Conservation (phyloP, 2,113 vertebrate genomes). For the Ceyx melanurus region DNA sequence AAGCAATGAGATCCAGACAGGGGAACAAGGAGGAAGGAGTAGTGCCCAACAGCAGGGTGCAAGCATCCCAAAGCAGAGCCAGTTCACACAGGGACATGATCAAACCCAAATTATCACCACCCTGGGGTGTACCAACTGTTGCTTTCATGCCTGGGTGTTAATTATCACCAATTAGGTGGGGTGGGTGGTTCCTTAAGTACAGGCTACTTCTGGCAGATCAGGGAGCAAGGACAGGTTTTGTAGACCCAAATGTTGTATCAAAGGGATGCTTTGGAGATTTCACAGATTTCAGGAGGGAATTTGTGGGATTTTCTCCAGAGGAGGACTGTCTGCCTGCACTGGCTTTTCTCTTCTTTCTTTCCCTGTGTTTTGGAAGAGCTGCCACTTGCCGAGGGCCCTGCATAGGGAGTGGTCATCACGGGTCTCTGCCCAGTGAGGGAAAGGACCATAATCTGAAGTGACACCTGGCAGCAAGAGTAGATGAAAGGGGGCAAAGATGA, state of each 20-base stretch:
- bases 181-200: neutral
- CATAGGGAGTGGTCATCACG: fast-evolving
- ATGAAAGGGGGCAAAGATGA: neutral
- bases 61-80: neutral
- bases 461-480: neutral
- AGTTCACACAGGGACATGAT: neutral
- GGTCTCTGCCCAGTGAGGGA: neutral
- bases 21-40: neutral
- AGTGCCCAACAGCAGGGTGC: neutral
- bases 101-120: neutral
- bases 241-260: neutral
- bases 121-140: neutral
- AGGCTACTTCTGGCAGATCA: neutral
- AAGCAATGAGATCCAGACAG: conserved; percentile 4
- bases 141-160: neutral
- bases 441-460: too few species aligned
- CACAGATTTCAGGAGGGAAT: neutral
- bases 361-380: neutral
- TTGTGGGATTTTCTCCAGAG: neutral
- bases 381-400: neutral
- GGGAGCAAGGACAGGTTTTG: neutral
- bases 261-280: neutral
- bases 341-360: neutral
- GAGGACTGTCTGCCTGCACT: neutral
- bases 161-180: neutral